These are phyloP conservation scores for Augochlorella aurata DNA, from an alignment of 2,888 invertebrate species.

Conservation along the genomic window DNA sequence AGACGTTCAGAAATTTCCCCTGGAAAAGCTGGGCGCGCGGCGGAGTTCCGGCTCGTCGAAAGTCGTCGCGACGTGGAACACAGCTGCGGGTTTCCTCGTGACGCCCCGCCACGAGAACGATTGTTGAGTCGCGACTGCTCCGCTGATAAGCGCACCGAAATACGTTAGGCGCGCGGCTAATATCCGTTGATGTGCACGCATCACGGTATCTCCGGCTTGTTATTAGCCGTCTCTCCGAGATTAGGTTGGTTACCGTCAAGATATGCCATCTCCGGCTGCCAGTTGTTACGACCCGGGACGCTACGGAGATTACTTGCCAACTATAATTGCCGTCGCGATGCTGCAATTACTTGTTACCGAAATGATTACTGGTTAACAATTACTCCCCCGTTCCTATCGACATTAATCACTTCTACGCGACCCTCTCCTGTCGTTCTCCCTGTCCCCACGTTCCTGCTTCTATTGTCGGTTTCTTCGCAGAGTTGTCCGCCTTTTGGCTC, in stretches of 20 bases:
- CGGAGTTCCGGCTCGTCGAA: background rate
- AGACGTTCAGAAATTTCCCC: constrained; percentile 34
- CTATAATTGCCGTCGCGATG: constrained; percentile 53
- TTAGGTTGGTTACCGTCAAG: constrained; percentile 46
- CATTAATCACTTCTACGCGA: background rate
- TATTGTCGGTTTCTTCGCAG: too few relatives aligned
- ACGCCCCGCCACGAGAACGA: background rate
- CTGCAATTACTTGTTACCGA: constrained; percentile 38
- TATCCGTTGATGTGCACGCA: constrained; percentile 51
- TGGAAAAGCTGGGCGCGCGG: background rate
- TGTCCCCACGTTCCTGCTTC: too few relatives aligned
- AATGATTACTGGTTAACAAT: constrained; percentile 40
- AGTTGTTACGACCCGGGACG: constrained; percentile 28
- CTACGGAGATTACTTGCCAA: constrained; percentile 50
- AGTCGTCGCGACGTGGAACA: constrained; percentile 23
- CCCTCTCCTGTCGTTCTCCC: too few relatives aligned
- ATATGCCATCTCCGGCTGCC: constrained; percentile 31
- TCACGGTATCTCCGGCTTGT: constrained; percentile 46
- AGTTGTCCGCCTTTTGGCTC: too few relatives aligned
- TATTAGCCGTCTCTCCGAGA: constrained; percentile 50
- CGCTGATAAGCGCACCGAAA: constrained; percentile 40
- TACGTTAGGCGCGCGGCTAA: constrained; percentile 34
- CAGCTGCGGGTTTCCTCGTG: constrained; percentile 27
- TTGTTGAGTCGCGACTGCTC: constrained; percentile 3
- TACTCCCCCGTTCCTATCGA: background rate